Percentiles rank a stretch among this genome's conserved stretches.
These are phyloP conservation scores for Corythornis leucogaster DNA, from an alignment of 2,797 vertebrate genomes.

Conservation along the genomic window DNA sequence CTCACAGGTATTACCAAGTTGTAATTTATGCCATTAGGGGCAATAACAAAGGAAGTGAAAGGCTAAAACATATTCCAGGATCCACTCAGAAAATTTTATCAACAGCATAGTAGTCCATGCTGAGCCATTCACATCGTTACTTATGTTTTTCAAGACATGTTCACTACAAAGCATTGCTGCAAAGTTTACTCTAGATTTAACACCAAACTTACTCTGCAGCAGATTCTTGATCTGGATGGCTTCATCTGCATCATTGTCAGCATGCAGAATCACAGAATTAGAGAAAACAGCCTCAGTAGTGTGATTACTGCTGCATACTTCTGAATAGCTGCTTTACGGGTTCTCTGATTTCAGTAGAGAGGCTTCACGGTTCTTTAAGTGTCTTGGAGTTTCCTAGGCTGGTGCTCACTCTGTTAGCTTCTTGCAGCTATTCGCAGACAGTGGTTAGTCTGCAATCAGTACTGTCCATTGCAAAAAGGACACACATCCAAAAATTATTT, in stretches of 20 bases:
- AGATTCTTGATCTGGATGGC: conserved; percentile 53
- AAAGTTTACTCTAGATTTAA: conserved; percentile 70
- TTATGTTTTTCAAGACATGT: conserved; percentile 58
- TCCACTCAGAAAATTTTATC: conserved; percentile 66
- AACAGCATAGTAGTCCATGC: conserved; percentile 59
- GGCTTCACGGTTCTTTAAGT: neutral
- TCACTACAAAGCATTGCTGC: conserved; percentile 58
- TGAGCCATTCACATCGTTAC: conserved; percentile 54
- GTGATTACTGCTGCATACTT: neutral
- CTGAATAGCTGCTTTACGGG: neutral
- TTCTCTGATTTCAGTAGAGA: neutral
- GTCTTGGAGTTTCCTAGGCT: neutral
- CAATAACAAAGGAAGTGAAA: conserved; percentile 60
- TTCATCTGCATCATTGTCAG: conserved; percentile 38
- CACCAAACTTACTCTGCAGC: conserved; percentile 55
- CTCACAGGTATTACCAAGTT: conserved; percentile 64
- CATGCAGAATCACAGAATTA: conserved; percentile 60
- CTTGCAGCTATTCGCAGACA: neutral
- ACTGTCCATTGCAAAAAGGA: neutral
- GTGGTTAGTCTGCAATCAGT: conserved; percentile 35
- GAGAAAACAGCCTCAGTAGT: conserved; percentile 13
- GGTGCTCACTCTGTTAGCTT: neutral
- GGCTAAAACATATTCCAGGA: conserved; percentile 66
- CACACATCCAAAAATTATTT: neutral
- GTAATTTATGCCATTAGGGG: conserved; percentile 67